Evolutionary conservation across 2,113 vertebrate species (phyloP).

Genomic region (Excalfactoria chinensis): DNA sequence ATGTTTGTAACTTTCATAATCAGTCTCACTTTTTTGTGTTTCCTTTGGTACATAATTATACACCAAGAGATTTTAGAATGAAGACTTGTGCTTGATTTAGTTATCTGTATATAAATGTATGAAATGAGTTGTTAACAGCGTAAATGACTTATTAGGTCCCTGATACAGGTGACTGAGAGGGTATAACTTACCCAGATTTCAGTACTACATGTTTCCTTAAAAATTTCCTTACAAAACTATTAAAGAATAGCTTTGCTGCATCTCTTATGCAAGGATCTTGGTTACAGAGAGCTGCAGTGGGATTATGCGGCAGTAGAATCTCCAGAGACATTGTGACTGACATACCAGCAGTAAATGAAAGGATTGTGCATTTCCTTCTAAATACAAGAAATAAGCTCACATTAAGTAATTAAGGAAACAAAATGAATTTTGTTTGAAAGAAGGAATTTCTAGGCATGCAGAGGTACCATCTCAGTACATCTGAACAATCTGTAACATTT

Average conservation of each 20-base stretch:
- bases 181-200: neutral
- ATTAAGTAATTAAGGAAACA: neutral
- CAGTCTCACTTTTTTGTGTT: neutral
- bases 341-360: neutral
- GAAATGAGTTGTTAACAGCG: neutral
- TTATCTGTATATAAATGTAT: neutral
- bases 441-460: neutral
- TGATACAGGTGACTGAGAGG: neutral
- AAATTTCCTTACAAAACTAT: neutral
- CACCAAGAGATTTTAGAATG: neutral
- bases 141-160: neutral
- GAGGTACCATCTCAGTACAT: neutral
- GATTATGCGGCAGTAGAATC: slow-evolving; percentile 13
- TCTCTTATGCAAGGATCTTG: neutral
- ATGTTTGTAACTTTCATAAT: neutral
- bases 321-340: slow-evolving; percentile 29
- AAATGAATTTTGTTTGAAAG: neutral
- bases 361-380: neutral
- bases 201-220: neutral
- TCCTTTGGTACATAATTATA: neutral
- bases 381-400: neutral
- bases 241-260: neutral
- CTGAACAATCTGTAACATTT: neutral
- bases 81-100: neutral
- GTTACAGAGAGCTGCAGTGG: slow-evolving; percentile 19